phyloP scores from a whole-genome alignment of 1,140 invertebrate species.

The Drosophila orena region DNA sequence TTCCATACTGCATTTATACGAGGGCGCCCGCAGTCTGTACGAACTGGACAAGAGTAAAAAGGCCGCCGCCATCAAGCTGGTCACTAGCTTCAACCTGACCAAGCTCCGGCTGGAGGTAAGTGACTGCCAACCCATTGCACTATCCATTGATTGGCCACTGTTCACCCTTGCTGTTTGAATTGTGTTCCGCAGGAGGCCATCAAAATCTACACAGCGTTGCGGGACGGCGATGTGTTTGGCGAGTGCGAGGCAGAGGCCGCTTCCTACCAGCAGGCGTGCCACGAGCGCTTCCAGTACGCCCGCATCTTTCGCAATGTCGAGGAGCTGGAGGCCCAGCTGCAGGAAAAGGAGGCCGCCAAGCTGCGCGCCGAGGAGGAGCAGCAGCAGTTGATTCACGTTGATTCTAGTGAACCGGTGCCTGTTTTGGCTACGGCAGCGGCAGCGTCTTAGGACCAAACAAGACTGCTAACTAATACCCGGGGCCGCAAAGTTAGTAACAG shows the following conservation, averaged over 20 bases:
- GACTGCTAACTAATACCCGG: constrained; percentile 45
- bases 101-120: constrained; percentile 76
- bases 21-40: constrained; percentile 74
- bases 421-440: constrained; percentile 41
- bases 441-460: constrained; percentile 63
- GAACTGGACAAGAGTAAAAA: constrained; percentile 75
- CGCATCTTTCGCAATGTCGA: constrained; percentile 87
- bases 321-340: constrained; percentile 71
- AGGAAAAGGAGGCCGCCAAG: constrained; percentile 71
- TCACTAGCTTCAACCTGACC: constrained; percentile 68
- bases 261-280: constrained; percentile 90
- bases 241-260: constrained; percentile 88
- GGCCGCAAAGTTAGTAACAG: constrained; percentile 22
- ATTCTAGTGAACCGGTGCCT: constrained; percentile 53
- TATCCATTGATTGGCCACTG: background rate
- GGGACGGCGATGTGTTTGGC: constrained; percentile 87
- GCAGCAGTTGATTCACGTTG: constrained; percentile 71
- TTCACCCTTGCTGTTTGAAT: constrained; percentile 18
- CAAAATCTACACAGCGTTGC: constrained; percentile 90
- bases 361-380: constrained; percentile 70
- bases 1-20: constrained; percentile 81
- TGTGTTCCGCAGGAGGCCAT: constrained; percentile 88
- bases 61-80: constrained; percentile 72
- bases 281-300: constrained; percentile 90
- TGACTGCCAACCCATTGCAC: background rate